Conservation (phyloP, 2,888 invertebrate genomes). For the Sinhomidia bicolor region DNA sequence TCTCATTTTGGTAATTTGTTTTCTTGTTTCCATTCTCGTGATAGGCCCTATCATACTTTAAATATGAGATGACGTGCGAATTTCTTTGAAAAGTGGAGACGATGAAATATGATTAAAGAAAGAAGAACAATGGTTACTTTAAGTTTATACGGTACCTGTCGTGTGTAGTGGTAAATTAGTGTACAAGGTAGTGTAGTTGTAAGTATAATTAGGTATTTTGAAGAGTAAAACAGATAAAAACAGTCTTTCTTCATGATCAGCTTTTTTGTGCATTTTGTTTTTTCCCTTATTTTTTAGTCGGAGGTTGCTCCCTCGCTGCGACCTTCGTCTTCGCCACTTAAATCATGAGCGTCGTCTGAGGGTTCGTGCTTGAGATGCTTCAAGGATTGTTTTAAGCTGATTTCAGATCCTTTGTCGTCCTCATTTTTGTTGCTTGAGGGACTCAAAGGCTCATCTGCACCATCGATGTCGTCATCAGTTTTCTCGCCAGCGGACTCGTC, state of each 20-base stretch:
- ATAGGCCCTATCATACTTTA: slow-evolving; percentile 10
- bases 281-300: slow-evolving; percentile 67
- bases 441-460: slow-evolving; percentile 66
- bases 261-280: slow-evolving; percentile 61
- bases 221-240: slow-evolving; percentile 73
- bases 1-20: slow-evolving; percentile 51
- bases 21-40: background rate
- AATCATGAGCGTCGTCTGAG: slow-evolving; percentile 56
- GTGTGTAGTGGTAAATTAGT: slow-evolving; percentile 20
- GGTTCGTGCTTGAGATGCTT: slow-evolving; percentile 66
- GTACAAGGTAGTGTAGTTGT: slow-evolving; percentile 22
- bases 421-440: slow-evolving; percentile 66
- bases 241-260: slow-evolving; percentile 66
- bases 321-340: slow-evolving; percentile 68
- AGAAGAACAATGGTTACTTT: background rate
- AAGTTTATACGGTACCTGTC: background rate
- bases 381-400: slow-evolving; percentile 59
- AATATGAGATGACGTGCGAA: slow-evolving; percentile 15
- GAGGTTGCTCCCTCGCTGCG: slow-evolving; percentile 73
- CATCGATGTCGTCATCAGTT: slow-evolving; percentile 68
- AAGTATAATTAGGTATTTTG: slow-evolving; percentile 50
- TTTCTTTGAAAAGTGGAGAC: background rate
- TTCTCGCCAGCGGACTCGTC: slow-evolving; percentile 66
- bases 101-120: background rate
- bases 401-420: slow-evolving; percentile 61